Conservation (phyloP, 2,113 vertebrate genomes). For the Globicephala melas region DNA sequence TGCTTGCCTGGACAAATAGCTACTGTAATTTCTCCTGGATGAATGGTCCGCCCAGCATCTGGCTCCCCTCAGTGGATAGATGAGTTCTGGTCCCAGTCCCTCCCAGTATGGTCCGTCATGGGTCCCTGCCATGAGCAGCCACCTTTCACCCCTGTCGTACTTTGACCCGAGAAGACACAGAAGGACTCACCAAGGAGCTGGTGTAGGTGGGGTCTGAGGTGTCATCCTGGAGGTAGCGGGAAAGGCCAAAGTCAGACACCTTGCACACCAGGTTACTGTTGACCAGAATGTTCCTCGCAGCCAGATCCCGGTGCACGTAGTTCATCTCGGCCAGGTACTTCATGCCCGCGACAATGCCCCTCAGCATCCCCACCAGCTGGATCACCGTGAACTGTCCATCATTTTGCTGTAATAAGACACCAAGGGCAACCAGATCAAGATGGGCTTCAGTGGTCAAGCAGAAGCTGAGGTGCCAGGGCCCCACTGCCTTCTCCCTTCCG, state of each 20-base stretch:
- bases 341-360: conserved; percentile 97
- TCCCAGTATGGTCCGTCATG: no score
- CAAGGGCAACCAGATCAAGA: conserved; percentile 26
- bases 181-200: conserved; percentile 93
- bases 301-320: conserved; percentile 96
- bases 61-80: background rate
- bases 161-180: background rate
- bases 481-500: background rate
- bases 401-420: conserved; percentile 88
- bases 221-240: conserved; percentile 97
- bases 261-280: conserved; percentile 99
- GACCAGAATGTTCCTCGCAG: conserved; percentile 97
- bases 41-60: background rate
- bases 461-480: background rate
- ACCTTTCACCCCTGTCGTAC: background rate
- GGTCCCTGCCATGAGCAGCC: background rate
- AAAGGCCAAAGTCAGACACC: conserved; percentile 97
- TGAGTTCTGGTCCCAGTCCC: background rate
- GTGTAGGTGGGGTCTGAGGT: conserved; percentile 98
- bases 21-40: background rate
- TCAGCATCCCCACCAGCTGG: conserved; percentile 98
- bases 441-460: background rate
- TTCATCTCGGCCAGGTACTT: conserved; percentile 99
- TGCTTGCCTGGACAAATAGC: background rate
- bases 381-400: conserved; percentile 99